Base-by-base conservation (phyloP, 2,113 vertebrate genomes). In the Danio rerio region DNA sequence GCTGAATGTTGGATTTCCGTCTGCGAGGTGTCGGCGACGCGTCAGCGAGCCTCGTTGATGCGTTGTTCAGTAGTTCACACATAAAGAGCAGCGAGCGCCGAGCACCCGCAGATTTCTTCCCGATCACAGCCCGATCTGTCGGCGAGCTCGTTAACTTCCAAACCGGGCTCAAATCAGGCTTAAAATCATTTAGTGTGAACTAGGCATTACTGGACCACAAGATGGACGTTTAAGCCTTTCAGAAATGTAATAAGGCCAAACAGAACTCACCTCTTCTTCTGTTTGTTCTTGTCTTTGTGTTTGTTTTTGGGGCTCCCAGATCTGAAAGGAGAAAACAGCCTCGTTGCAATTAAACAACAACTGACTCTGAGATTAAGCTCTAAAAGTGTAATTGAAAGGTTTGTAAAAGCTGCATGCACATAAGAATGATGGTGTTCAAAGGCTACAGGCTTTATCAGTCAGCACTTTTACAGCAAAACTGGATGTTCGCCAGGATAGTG, bases 211-310 rank as follows among this genome's bases (percentile, higher is more conserved):
- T 31, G 3, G 1, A 31, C 31, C 31, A 31, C 31, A 31, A 2
- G 31, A 31, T 63, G 4, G 49, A 55, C 9, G 66, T 87, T 83
- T 84, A 78, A 86, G 6, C 40, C 5, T 13, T 74, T 86, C 15
- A 73, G 65, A 62, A 58, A 31, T 8, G 43, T 59, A 47, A 11
- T 52, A 4, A 16, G 9, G 9, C 7, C 12, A 77, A 61, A 43
- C 42, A 9, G 13, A 6, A 72, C 94, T 95, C 90, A 98, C 98
- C 97, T 96, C 91, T 97, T 98, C 82, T 94, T 96, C 80, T 96
- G 95, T 94, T 98, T 99, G 93, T 92, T 97, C 94, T 96, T 98
- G 88, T 98, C 96, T 95, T 96, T 99, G 89, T 96, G 93, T 95
- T 97, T 99, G 94, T 92, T 97, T 93, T 96, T 98, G 88, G 93